These are phyloP conservation scores for Hystrix cristata DNA, from an alignment of 2,113 vertebrate species.

Conservation along the genomic window DNA sequence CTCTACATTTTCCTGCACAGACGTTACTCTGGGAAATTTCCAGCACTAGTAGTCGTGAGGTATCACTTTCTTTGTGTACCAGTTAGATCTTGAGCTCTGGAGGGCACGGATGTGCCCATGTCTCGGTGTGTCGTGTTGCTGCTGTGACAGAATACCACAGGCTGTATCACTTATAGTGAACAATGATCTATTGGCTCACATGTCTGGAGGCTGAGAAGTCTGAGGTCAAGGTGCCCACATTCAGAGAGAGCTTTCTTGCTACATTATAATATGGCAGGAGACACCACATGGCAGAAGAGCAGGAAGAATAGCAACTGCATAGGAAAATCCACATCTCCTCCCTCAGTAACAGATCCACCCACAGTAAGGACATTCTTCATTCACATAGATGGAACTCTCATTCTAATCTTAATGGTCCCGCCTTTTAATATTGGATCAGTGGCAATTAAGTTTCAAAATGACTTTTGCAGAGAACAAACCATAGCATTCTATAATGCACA, in stretches of 20 bases:
- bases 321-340: neutral
- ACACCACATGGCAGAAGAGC: accelerated
- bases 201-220: neutral
- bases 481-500: neutral
- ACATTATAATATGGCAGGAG: neutral
- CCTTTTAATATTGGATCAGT: no score
- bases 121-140: neutral
- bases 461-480: neutral
- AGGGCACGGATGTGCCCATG: accelerated
- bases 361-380: neutral
- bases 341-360: neutral
- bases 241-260: neutral
- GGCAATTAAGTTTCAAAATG: neutral
- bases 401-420: no score
- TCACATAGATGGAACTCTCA: neutral
- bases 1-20: neutral
- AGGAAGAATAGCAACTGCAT: accelerated
- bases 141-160: neutral
- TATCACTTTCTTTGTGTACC: neutral
- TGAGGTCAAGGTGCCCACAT: neutral
- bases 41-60: neutral
- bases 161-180: neutral
- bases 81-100: neutral
- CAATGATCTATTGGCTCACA: neutral
- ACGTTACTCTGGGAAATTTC: neutral